phyloP scores from a whole-genome alignment of 2,797 vertebrate species.

The Micrastur ruficollis region DNA sequence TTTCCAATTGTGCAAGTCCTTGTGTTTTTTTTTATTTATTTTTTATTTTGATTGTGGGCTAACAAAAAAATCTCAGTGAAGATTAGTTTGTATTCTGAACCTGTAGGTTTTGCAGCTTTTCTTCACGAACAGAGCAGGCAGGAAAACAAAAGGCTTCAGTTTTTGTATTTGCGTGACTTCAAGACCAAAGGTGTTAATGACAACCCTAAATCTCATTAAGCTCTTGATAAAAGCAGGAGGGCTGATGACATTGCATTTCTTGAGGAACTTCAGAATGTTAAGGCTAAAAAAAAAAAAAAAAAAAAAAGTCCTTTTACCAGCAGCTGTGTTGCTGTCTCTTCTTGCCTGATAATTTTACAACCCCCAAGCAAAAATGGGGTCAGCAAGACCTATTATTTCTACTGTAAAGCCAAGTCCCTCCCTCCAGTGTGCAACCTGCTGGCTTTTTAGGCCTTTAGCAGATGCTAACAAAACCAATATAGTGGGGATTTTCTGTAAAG shows the following conservation, averaged over 20 bases:
- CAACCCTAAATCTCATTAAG: conserved; percentile 1
- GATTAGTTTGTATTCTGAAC: background rate
- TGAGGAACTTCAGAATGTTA: background rate
- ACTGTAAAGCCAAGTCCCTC: background rate
- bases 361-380: background rate
- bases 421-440: background rate
- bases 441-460: background rate
- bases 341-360: background rate
- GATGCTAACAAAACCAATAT: background rate
- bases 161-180: background rate
- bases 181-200: background rate
- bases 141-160: background rate
- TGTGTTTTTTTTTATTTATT: background rate
- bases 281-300: background rate
- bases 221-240: background rate
- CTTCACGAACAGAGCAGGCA: background rate
- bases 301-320: background rate
- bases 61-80: background rate
- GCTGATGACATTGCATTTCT: background rate
- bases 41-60: background rate
- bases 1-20: background rate
- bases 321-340: background rate
- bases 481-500: background rate
- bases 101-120: background rate
- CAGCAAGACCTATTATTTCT: background rate